Conservation (phyloP, 53 echinoderm and acorn worm genomes). For the Temnopleurus reevesii region DNA sequence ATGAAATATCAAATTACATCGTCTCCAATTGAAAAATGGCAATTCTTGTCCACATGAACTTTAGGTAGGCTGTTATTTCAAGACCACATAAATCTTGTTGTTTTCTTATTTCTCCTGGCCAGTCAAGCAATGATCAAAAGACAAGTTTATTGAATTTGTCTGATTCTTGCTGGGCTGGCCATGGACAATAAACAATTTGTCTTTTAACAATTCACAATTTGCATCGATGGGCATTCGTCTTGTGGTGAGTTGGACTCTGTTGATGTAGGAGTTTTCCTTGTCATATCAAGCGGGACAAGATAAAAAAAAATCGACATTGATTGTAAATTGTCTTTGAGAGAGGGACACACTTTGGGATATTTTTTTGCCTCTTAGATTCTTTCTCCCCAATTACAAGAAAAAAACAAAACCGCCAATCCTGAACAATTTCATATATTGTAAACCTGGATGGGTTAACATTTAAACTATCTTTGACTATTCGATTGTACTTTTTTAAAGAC, state of each 20-base stretch:
- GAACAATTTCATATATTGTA: no score
- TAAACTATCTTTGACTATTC: no score
- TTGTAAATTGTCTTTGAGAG: not conserved
- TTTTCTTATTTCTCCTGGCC: not conserved
- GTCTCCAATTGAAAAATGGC: slow-evolving; percentile 42
- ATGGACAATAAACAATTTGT: slow-evolving; percentile 61
- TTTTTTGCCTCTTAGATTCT: no score
- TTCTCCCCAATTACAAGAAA: no score
- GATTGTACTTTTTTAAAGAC: no score
- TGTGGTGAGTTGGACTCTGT: not conserved
- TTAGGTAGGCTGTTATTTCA: not conserved
- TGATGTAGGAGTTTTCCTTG: slow-evolving; percentile 36
- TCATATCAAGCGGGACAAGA: not conserved
- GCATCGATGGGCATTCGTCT: slow-evolving; percentile 51
- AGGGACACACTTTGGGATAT: not conserved
- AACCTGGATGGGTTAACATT: no score
- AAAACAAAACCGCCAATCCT: no score
- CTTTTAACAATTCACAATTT: slow-evolving; percentile 65
- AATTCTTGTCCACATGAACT: slow-evolving; percentile 33
- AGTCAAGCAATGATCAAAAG: slow-evolving; percentile 27
- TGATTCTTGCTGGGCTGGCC: slow-evolving; percentile 41
- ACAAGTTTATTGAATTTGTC: slow-evolving; percentile 54
- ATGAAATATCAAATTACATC: slow-evolving; percentile 37
- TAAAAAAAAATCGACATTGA: not conserved
- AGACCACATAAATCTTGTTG: slow-evolving; percentile 37